Base-by-base conservation (phyloP, 2,113 vertebrate genomes). In the Ameiurus melas region DNA sequence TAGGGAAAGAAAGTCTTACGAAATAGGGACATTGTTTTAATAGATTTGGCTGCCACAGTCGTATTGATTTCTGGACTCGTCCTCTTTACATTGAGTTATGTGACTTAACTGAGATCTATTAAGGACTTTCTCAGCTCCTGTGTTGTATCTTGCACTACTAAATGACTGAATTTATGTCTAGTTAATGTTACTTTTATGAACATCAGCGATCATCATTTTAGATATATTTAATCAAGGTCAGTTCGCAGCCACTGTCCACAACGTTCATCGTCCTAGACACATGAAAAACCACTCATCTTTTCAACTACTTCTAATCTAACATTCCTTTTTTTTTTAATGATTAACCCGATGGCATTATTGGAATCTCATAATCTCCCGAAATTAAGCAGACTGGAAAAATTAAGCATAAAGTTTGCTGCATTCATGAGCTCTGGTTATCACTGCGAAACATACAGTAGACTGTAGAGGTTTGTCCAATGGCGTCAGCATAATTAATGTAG, bases 1-100 rank as follows among this genome's bases (percentile, higher is more conserved):
- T 22, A 53, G 43, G 43, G 70, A 60, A 73, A 83, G 51, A 77
- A 47, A 47, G 43, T 47, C 51, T 39, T 58, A n/a, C 22, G 58
- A 90, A 89, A 84, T 39, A 16, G n/a, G 53, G 77, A 30, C 79
- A 82, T 93, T 92, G 91, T 92, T 90, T 86, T 87, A 90, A 93
- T 89, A 85, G 89, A 89, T 91, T 85, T 84, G 39, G 43, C 85
- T 87, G 84, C 88, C 57, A 66, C 62, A 85, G 90, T 85, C 87
- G 12, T 81, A 92, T 94, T 71, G 91, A 92, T 93, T 93, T 77
- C 89, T 53, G 53, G 36, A 86, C 73, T 92, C 85, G 85, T 92
- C 91, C 68, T 16, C 79, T 91, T 90, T 89, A 88, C 90, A 80
- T 81, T 89, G 86, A 93, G 87, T 89, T 90, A 93, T 90, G 93